phyloP scores from a whole-genome alignment of 2,888 invertebrate genomes.

The Orthosia cruda region DNA sequence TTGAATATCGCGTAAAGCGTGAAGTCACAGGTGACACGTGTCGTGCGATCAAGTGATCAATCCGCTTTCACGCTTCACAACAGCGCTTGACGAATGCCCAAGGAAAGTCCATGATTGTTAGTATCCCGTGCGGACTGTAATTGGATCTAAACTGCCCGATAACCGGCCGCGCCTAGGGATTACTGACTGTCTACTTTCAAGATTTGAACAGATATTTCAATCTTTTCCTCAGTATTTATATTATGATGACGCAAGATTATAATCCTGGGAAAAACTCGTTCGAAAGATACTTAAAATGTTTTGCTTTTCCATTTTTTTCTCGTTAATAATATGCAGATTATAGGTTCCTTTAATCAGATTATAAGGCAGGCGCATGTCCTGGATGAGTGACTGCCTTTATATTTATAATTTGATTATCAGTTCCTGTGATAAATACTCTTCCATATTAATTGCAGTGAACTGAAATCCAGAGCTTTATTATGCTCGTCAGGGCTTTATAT shows the following conservation, averaged over 20 bases:
- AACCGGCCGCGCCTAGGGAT: conserved; percentile 50
- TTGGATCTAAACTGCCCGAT: conserved; percentile 72
- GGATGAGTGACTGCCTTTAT: conserved; percentile 30
- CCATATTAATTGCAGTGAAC: conserved; percentile 37
- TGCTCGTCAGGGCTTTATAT: conserved; percentile 27
- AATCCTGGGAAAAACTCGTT: conserved; percentile 43
- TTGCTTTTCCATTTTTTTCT: conserved; percentile 42
- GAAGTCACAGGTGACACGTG: conserved; percentile 72
- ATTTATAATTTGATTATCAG: conserved; percentile 58
- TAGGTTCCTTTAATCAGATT: conserved; percentile 60
- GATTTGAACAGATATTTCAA: conserved; percentile 65
- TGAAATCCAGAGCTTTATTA: conserved; percentile 26
- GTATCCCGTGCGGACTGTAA: conserved; percentile 73
- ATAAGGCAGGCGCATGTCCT: conserved; percentile 30
- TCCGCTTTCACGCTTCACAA: conserved; percentile 81
- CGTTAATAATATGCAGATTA: conserved; percentile 61
- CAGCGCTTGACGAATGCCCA: conserved; percentile 73
- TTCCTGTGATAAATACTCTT: conserved; percentile 34
- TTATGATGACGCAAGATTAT: conserved; percentile 51
- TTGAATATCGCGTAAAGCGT: conserved; percentile 80
- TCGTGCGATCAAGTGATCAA: conserved; percentile 81
- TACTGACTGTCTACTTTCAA: conserved; percentile 56
- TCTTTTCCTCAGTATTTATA: conserved; percentile 56
- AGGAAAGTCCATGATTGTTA: conserved; percentile 80
- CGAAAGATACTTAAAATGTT: conserved; percentile 11